These are phyloP conservation scores for Eucriotettix oculatus DNA, from an alignment of 2,888 invertebrate species.

Conservation along the genomic window DNA sequence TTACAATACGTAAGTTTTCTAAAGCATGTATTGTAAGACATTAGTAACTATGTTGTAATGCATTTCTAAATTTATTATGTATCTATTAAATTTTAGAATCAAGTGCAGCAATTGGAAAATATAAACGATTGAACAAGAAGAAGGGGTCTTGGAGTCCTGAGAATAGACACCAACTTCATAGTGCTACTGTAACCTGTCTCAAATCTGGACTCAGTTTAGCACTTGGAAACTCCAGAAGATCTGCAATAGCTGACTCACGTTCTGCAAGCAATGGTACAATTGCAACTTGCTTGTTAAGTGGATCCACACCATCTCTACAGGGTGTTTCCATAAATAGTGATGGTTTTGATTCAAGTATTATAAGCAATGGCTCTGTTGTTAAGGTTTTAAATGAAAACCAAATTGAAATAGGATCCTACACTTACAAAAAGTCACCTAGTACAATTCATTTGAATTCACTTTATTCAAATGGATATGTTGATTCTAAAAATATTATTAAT, in stretches of 20 bases:
- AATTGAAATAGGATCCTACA: neutral
- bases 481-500: neutral
- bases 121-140: neutral
- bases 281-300: neutral
- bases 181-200: constrained; percentile 20
- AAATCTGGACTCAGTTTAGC: constrained; percentile 35
- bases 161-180: too few species aligned
- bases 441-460: too few species aligned
- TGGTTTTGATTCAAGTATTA: neutral
- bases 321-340: too few species aligned
- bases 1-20: too few species aligned
- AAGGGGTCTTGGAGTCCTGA: neutral
- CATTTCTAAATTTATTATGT: neutral
- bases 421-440: neutral
- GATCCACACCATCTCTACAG: neutral
- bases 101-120: neutral
- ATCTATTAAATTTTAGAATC: neutral
- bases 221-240: constrained; percentile 29
- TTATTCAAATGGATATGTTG: too few species aligned
- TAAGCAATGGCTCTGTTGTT: neutral
- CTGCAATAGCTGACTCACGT: neutral
- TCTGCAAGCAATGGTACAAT: constrained; percentile 1
- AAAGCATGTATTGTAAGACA: neutral
- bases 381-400: neutral
- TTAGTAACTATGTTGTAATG: neutral